Evolutionary conservation across 2,113 vertebrate genomes (phyloP).

Genomic region (Alexandromys fortis): DNA sequence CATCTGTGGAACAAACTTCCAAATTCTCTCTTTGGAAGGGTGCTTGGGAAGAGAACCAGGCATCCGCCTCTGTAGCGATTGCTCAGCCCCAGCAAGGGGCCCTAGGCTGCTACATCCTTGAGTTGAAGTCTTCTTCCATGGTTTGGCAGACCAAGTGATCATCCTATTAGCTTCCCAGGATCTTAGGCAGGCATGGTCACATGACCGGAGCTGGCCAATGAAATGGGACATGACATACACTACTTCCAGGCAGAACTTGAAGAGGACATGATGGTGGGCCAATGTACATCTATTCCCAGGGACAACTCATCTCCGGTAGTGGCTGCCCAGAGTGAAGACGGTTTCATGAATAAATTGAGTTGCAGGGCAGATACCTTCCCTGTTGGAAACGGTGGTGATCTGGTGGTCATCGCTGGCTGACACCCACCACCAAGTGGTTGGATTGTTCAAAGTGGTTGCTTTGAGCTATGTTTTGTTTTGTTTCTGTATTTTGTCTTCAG

Average conservation of each 20-base stretch:
- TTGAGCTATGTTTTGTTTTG: not conserved
- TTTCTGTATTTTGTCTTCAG: not conserved
- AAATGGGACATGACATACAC: fast-evolving
- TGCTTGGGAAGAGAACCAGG: not conserved
- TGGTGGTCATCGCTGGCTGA: not conserved
- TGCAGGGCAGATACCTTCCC: not conserved
- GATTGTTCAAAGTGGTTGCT: not conserved
- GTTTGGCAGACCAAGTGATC: fast-evolving
- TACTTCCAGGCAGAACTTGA: not conserved
- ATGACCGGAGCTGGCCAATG: not conserved
- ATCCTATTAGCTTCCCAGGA: fast-evolving
- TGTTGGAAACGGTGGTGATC: not conserved
- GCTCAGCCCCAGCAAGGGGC: not conserved
- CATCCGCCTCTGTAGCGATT: not conserved
- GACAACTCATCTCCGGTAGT: fast-evolving
- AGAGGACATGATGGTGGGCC: fast-evolving
- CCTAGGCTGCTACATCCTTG: fast-evolving
- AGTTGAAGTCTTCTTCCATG: fast-evolving
- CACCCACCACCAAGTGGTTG: fast-evolving
- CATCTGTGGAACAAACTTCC: not conserved
- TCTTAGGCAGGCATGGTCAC: not conserved
- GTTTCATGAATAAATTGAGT: not conserved
- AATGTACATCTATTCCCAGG: not conserved
- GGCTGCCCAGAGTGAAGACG: not conserved
- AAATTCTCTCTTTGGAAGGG: not conserved